Evolutionary conservation across 2,888 invertebrate genomes (phyloP), one percentile per base, ranked within the genome.

Genomic region (Drosophila greeni): DNA sequence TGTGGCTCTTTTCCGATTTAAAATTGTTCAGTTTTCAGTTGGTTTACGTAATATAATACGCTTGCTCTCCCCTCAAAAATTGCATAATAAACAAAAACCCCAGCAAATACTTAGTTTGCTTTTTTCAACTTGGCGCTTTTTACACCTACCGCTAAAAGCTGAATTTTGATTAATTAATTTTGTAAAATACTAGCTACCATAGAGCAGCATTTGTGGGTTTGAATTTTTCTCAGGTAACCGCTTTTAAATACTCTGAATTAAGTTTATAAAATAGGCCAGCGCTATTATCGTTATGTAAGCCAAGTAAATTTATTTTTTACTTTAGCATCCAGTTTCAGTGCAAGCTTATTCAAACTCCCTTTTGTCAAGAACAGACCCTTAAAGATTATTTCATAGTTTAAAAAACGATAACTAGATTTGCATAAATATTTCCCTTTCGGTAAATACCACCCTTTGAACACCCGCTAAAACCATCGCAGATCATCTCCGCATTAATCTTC

Each of bases 141-240:
- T 45, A 14, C 18, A 20, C 45, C 29, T 31, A 3, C 45, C 8
- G 20, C 29, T 29, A 31, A 20, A 29, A 54, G 36, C 26, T 29
- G 26, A 36, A 37, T 37, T 56, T 56, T 56, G 36, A 56, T 56
- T 56, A 56, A 56, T 56, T 56, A 56, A 56, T 56, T 55, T 55
- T 56, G 36, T 36, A 55, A 20, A 53, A 26, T 29, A 36, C 20
- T 36, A 34, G 55, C 55, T 37, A 20, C 20, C 20, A 20, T 12
- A 36, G 20, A 47, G 20, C 29, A 11, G 29, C 1, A 47, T 47
- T 29, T 29, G 26, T 54, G 14, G 16, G 14, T 5, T 0, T 3
- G 2, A 8, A 18, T 7, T 4, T 7, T 7, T 5, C 1, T 11
- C 1, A 18, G 33, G 7, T 5, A 26, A 6, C 54, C 3, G 6